phyloP scores from a whole-genome alignment of 2,888 invertebrate genomes.

The Sphaerophoria taeniata region DNA sequence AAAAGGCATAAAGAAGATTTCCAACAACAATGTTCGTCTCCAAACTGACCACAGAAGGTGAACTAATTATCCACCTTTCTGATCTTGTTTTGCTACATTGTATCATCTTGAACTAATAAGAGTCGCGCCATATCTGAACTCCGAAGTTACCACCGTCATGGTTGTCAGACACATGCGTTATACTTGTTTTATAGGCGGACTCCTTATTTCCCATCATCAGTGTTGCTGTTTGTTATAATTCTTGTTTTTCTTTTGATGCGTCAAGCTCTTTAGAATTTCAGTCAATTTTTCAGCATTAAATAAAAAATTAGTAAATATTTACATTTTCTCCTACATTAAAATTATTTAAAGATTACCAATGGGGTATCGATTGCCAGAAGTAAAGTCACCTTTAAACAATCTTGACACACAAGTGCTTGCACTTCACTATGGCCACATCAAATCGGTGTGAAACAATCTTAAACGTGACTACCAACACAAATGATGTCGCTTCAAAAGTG shows the following conservation, averaged over 20 bases:
- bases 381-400: too few species aligned
- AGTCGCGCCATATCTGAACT: constrained; percentile 54
- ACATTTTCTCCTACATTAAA: too few species aligned
- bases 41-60: constrained; percentile 57
- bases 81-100: constrained; percentile 69
- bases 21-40: constrained; percentile 57
- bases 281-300: too few species aligned
- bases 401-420: too few species aligned
- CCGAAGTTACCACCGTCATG: constrained; percentile 19
- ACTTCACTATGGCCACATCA: constrained; percentile 64
- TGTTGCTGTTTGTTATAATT: too few species aligned
- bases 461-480: constrained; percentile 60
- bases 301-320: too few species aligned
- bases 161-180: constrained; percentile 55
- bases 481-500: constrained; percentile 35
- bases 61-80: constrained; percentile 66
- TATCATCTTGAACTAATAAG: constrained; percentile 41
- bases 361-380: too few species aligned
- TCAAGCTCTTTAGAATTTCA: too few species aligned
- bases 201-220: too few species aligned
- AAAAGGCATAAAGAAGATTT: not conserved
- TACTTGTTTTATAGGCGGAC: too few species aligned
- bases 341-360: too few species aligned
- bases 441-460: constrained; percentile 68
- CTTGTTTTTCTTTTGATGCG: too few species aligned